phyloP scores from a whole-genome alignment of 2,113 vertebrate species.

The Ivindomyrus marchei region DNA sequence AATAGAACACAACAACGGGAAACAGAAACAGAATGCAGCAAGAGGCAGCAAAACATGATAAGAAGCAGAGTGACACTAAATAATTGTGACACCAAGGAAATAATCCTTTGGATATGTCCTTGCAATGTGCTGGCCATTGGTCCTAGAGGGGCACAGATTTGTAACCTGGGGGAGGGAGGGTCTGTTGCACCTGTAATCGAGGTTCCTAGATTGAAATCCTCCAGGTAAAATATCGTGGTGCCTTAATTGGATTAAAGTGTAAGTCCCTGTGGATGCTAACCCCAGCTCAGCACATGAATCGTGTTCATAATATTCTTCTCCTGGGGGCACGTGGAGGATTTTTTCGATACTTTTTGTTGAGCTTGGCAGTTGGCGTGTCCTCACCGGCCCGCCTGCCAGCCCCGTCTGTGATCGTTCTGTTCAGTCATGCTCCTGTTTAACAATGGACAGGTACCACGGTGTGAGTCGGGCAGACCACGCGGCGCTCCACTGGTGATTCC shows the following conservation, averaged over 20 bases:
- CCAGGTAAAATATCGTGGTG: not conserved
- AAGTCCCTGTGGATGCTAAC: not conserved
- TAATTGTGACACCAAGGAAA: not conserved
- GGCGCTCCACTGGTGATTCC: not conserved
- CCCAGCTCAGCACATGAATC: not conserved
- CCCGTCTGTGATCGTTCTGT: not conserved
- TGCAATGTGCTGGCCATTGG: not conserved
- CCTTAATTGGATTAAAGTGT: slow-evolving; percentile 1
- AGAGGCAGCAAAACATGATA: not conserved
- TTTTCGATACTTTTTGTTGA: not conserved
- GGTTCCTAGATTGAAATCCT: not conserved
- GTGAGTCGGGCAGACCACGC: not conserved
- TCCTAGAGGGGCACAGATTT: not conserved
- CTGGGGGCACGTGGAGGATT: not conserved
- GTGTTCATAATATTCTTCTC: not conserved
- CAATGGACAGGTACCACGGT: not conserved
- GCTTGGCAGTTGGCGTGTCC: not conserved
- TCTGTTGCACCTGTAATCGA: not conserved
- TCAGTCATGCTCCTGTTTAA: not conserved
- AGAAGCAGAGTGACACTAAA: not conserved
- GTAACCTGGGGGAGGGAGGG: not conserved
- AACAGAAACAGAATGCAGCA: not conserved
- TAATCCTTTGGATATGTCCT: not conserved
- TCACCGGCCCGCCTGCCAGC: not conserved
- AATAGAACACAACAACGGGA: not conserved